Base-by-base conservation (phyloP, 2,113 vertebrate genomes). In the Chloropsis cyanopogon region DNA sequence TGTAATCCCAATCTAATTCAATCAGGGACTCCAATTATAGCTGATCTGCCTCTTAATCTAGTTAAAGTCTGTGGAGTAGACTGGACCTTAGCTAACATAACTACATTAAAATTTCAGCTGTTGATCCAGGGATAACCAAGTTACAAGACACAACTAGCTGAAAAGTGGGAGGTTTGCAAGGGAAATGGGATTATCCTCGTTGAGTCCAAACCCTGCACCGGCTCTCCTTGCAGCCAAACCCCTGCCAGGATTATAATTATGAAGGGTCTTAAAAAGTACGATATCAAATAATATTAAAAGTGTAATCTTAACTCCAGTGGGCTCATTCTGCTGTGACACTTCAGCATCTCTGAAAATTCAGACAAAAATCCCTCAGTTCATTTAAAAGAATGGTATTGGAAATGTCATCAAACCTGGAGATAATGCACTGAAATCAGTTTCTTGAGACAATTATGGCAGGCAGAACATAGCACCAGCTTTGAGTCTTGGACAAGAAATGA, bases 1-100 rank as follows among this genome's bases (percentile, higher is more conserved):
- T 95, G 93, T 94, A 96, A 95, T 92, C 90, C 93, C 82, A 84
- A 96, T 95, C 94, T 96, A 94, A 97, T 92, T 96, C 92, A 95
- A 92, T 96, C 95, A 95, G 76, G 77, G 90, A 24, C 82, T 94
- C 68, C 88, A 96, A 86, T 96, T 95, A 96, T 71, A 96, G 85
- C 35, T 86, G 80, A 90, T 92, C 88, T 94, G 92, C 70, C 61
- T 68, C 65, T 86, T 96, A 96, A 95, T 96, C 88, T 94, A 94
- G 94, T 95, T 97, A 92, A 91, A 85, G 63, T 89, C 89, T 88
- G 90, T 66, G 66, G 25, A 42, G 69, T 46, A 46, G 76, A 75
- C 86, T 86, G 88, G 35, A 65, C 92, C 90, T 84, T 14, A 68
- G 77, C 76, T 84, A 71, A 71, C 49, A 28, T 65, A 94, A 94